Base-by-base conservation (phyloP, 2,888 invertebrate species). In the Rotaria macrura region DNA sequence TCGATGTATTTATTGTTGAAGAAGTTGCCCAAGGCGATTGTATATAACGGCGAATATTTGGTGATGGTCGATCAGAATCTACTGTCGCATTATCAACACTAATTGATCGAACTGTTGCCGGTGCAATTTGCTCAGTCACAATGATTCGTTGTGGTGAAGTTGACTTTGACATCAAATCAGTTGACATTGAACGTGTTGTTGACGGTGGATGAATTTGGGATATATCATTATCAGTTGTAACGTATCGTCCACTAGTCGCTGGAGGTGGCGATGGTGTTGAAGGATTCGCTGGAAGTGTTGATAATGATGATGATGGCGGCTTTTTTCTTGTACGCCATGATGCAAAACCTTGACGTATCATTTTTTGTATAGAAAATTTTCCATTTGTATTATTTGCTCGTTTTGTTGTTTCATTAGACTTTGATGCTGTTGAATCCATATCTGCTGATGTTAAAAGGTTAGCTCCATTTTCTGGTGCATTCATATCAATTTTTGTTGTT, bases 281-380 rank as follows among this genome's bases (percentile, higher is more conserved):
- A 12, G n/a, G 43, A 43, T 79, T 79, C 25, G n/a, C 14, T 43
- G 43, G 14, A 12, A 43, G 5, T 6, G 40, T 43, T 43, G 38
- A 7, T 79, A n/a, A 17, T 38, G 38, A 25, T 14, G 20, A n/a
- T 43, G 40, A n/a, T n/a, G 40, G 34, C 14, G 23, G 43, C 4
- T 79, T 79, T 12, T n/a, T 79, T 43, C 34, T 40, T n/a, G 79
- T 79, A 79, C 79, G 79, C 79, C 79, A 79, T 25, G 79, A 79
- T 10, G 79, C 25, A 79, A 79, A 79, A 43, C 79, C 79, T 79
- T 79, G 79, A 79, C 79, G 79, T 79, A 79, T n/a, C 43, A 79
- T 79, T 43, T 79, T 79, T 79, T 79, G 79, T 79, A 79, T 43
- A 43, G 79, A 79, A 79, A 79, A 79, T n/a, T 79, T 79, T 65